Evolutionary conservation across 2,113 vertebrate genomes (phyloP), one percentile per base, ranked within the genome.

Genomic region (Scomber japonicus): DNA sequence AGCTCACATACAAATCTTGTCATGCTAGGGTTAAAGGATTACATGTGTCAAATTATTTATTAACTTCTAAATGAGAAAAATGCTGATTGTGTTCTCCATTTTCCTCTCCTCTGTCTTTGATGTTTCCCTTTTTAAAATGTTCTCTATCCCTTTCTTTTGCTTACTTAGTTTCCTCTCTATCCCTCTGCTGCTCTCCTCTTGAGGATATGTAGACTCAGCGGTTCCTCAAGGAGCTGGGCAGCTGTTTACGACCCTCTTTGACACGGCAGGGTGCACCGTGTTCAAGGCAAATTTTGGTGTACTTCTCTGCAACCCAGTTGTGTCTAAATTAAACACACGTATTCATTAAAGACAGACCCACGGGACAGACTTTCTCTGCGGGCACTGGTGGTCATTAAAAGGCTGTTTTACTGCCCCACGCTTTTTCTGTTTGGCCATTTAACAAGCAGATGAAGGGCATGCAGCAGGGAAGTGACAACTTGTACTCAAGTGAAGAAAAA

Each of bases 181-280:
- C 64, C 15, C 24, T 74, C 21, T 67, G 30, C 51, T 78, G 31
- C 31, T 54, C 63, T 81, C 64, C 61, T 64, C n/a, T 61, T 0
- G 24, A 74, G 69, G 59, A 84, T 73, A 75, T 87, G 94, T 76
- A 17, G 50, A 87, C 91, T 95, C 94, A 95, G 95, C 95, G 48
- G 45, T 92, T 91, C 80, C 76, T 63, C 2, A 59, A 74, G 84
- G 84, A 91, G 85, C 86, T 62, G 90, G 64, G 80, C 88, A 76
- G 91, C 86, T 75, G 84, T 95, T 95, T 94, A 95, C 72, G 77
- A 84, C 89, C 80, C 85, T 78, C 78, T 91, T 92, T 90, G 89
- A 88, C 91, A 74, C 93, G 4, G 82, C 75, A 45, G 91, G 92
- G 89, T 62, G 91, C 82, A 59, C 56, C 49, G 40, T 87, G 89